phyloP scores from a whole-genome alignment of 2,113 vertebrate genomes.

The Tenebrosternarchus preto region DNA sequence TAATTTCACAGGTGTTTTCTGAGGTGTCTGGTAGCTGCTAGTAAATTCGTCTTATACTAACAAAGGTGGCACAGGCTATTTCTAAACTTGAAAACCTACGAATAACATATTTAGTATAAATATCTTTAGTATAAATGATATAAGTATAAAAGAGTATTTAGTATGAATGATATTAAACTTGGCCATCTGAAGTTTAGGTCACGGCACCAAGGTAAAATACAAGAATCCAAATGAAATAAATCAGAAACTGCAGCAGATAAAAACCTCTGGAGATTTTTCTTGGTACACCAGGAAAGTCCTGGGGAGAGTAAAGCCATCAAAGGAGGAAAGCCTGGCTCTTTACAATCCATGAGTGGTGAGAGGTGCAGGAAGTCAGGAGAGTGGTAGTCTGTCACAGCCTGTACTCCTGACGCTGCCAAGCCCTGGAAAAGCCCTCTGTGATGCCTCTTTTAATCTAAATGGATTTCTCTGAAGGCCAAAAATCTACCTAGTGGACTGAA shows the following conservation, averaged over 20 bases:
- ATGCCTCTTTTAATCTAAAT: conserved; percentile 68
- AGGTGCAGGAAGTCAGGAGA: conserved; percentile 38
- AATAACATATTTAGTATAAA: no score
- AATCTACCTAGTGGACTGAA: conserved; percentile 20
- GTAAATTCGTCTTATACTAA: background rate
- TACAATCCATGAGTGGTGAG: conserved; percentile 25
- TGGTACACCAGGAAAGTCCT: conserved; percentile 39
- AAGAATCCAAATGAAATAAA: background rate
- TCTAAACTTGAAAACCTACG: background rate
- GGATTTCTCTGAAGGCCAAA: conserved; percentile 63
- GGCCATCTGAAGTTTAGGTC: background rate
- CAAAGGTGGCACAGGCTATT: background rate
- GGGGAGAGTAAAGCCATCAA: conserved; percentile 24
- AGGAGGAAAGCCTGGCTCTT: conserved; percentile 36
- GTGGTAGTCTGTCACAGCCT: conserved; percentile 40
- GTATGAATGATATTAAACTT: conserved; percentile 1
- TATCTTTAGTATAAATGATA: conserved; percentile 14
- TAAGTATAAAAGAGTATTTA: background rate
- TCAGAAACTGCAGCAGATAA: conserved; percentile 1
- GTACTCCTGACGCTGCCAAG: conserved; percentile 56
- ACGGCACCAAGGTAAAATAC: background rate
- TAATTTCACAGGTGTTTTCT: background rate
- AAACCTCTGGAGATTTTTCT: conserved; percentile 34
- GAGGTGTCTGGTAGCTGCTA: background rate
- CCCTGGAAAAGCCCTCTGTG: conserved; percentile 61